phyloP scores from a whole-genome alignment of 2,888 invertebrate genomes.

The Aphodius granarius region DNA sequence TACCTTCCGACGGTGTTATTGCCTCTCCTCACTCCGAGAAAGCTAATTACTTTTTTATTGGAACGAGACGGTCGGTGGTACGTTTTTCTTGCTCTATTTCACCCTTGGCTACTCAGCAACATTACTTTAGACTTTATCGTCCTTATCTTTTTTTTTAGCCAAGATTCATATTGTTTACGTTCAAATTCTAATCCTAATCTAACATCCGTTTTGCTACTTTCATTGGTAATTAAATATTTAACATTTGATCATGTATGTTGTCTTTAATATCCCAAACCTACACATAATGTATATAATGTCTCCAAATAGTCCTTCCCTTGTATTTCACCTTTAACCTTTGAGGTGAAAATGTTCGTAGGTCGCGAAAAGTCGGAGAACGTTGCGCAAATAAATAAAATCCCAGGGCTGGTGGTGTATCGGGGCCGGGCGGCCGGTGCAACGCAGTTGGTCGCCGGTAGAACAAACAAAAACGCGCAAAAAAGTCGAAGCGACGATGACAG shows the following conservation, averaged over 20 bases:
- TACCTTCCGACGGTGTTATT: not conserved
- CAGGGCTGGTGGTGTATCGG: not conserved
- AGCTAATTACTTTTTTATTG: not conserved
- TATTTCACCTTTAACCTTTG: not conserved
- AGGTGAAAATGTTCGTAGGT: not conserved
- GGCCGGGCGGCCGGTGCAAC: not conserved
- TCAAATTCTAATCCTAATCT: too few species aligned
- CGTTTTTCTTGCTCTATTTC: not conserved
- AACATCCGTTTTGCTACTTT: too few species aligned
- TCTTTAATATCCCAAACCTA: not conserved
- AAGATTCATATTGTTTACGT: too few species aligned
- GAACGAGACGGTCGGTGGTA: not conserved
- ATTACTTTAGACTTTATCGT: not conserved
- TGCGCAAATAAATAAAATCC: not conserved
- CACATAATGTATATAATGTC: not conserved
- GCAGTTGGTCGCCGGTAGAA: slow-evolving; percentile 30
- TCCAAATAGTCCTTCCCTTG: not conserved
- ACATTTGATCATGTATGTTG: not conserved
- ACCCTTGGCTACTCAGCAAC: not conserved
- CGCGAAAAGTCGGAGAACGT: not conserved
- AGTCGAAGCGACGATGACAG: slow-evolving; percentile 38
- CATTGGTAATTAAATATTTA: too few species aligned
- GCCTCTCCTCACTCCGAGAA: not conserved
- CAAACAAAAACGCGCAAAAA: slow-evolving; percentile 30
- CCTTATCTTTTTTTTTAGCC: not conserved